Evolutionary conservation across 2,888 invertebrate genomes (phyloP).

Genomic region (Agrilus mali): DNA sequence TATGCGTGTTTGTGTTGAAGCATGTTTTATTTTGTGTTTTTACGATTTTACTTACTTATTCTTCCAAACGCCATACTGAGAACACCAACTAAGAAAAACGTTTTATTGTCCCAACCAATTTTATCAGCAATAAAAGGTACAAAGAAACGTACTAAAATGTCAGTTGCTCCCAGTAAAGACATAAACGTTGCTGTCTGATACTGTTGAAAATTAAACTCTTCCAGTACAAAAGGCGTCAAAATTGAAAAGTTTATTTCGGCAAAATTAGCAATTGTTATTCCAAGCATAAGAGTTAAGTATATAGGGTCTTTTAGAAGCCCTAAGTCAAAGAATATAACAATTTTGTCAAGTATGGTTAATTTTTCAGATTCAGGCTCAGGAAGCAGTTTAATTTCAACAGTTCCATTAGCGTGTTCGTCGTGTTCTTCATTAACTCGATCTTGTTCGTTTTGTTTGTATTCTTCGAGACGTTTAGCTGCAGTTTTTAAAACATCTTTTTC

Average conservation of each 20-base stretch:
- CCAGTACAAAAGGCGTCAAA: conserved; percentile 59
- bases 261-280: conserved; percentile 57
- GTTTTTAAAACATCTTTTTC: conserved; percentile 47
- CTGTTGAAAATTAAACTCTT: conserved; percentile 49
- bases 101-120: conserved; percentile 57
- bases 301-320: conserved; percentile 55
- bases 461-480: conserved; percentile 40
- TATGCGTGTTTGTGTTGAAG: too few species aligned
- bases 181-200: conserved; percentile 52
- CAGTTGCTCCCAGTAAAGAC: conserved; percentile 54
- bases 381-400: background rate
- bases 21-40: background rate
- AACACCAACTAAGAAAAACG: conserved; percentile 58
- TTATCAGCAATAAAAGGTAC: conserved; percentile 56
- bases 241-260: conserved; percentile 62
- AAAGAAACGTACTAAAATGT: conserved; percentile 50
- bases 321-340: conserved; percentile 55
- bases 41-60: conserved; percentile 36
- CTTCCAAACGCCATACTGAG: conserved; percentile 53
- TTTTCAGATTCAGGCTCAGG: conserved; percentile 21
- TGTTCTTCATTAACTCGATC: conserved; percentile 7
- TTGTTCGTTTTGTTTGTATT: conserved; percentile 26
- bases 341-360: conserved; percentile 40
- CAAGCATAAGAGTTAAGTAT: conserved; percentile 57
- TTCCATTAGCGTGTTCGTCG: conserved; percentile 7